Evolutionary conservation across 2,888 invertebrate genomes (phyloP).

Genomic region (Caenorhabditis wallacei): DNA sequence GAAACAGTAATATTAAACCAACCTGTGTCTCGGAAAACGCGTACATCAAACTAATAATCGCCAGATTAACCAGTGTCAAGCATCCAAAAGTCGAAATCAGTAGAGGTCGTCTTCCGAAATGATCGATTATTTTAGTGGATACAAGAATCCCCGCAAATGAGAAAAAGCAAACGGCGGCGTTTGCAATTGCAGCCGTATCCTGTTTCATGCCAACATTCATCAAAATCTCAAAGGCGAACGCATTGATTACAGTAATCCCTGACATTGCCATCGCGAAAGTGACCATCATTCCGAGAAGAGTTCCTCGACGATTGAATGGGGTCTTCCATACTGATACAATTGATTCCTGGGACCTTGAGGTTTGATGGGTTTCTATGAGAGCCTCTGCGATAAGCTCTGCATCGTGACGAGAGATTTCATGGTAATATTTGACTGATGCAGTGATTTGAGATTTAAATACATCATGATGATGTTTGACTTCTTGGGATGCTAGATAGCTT

Average conservation of each 20-base stretch:
- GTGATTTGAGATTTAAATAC: conserved; percentile 16
- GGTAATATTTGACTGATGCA: conserved; percentile 36
- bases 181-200: conserved; percentile 43
- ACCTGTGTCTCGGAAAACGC: conserved; percentile 29
- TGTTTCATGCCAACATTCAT: conserved; percentile 44
- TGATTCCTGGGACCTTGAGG: conserved; percentile 1
- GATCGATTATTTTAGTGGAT: conserved; percentile 56
- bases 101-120: conserved; percentile 51
- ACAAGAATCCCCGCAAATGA: conserved; percentile 50
- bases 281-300: conserved; percentile 52
- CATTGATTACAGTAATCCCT: conserved; percentile 62
- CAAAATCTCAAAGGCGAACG: conserved; percentile 59
- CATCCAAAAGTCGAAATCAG: conserved; percentile 39
- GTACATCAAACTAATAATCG: conserved; percentile 41
- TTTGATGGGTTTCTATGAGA: conserved; percentile 19
- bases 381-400: conserved; percentile 13
- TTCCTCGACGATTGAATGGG: conserved; percentile 41
- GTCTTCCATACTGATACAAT: conserved; percentile 31
- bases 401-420: conserved; percentile 19
- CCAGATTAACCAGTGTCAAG: conserved; percentile 37
- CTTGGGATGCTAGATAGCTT: conserved; percentile 33
- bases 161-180: conserved; percentile 52
- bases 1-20: background rate
- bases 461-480: conserved; percentile 34
- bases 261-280: conserved; percentile 58